These are phyloP conservation scores for Cardinalis cardinalis DNA, from an alignment of 2,113 vertebrate genomes.

Conservation along the genomic window DNA sequence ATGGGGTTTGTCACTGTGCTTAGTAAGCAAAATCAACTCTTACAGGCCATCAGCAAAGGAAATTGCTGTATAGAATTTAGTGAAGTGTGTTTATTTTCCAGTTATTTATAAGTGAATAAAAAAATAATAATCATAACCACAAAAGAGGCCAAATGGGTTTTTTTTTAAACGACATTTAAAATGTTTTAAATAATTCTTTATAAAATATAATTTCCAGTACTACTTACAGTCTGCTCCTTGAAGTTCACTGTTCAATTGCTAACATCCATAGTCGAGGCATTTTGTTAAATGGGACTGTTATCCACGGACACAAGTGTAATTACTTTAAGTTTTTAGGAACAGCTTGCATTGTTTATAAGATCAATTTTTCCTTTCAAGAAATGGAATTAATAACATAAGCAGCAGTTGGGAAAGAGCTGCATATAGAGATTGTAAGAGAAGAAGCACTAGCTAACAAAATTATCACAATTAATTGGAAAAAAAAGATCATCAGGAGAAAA, in stretches of 20 bases:
- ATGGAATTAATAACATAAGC: neutral
- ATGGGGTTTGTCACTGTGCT: neutral
- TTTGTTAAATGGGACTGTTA: slow-evolving; percentile 10
- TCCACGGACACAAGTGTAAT: neutral
- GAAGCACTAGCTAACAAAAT: neutral
- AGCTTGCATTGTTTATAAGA: neutral
- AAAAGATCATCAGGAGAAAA: neutral
- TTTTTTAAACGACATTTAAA: neutral
- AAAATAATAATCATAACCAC: neutral
- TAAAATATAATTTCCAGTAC: neutral
- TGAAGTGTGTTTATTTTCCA: neutral
- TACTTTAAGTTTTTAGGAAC: neutral
- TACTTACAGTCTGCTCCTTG: neutral
- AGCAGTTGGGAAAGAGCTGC: neutral
- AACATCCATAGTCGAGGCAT: neutral
- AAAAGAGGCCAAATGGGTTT: neutral
- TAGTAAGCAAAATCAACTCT: neutral
- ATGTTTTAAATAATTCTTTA: neutral
- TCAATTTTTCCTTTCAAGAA: neutral
- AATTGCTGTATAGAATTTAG: neutral
- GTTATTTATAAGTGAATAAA: neutral
- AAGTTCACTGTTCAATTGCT: neutral
- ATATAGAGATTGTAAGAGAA: neutral
- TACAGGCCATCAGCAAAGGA: neutral
- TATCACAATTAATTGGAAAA: neutral